Percentiles rank a stretch among this genome's conserved stretches.
Evolutionary conservation across 2,888 invertebrate genomes (phyloP).

Genomic region (Hypsopygia costalis): DNA sequence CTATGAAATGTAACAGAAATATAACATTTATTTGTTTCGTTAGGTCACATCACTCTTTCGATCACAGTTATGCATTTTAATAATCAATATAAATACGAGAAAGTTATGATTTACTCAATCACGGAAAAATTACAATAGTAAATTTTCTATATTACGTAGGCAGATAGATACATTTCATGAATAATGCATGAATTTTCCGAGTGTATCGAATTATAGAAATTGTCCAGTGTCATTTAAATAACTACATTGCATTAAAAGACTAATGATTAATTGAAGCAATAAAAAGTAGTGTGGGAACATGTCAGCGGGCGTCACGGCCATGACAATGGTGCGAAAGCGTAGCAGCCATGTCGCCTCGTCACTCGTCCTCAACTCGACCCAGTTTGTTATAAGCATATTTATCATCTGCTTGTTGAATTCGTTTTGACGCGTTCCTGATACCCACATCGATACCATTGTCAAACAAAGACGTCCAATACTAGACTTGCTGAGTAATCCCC

Average conservation of each 20-base stretch:
- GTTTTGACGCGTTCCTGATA: slow-evolving; percentile 42
- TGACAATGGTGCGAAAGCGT: slow-evolving; percentile 33
- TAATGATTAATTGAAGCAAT: slow-evolving; percentile 27
- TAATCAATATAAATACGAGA: too few species aligned
- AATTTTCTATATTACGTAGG: too few species aligned
- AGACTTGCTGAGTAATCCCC: slow-evolving; percentile 26
- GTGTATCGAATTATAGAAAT: slow-evolving; percentile 14
- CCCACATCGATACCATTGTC: slow-evolving; percentile 57
- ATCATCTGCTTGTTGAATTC: slow-evolving; percentile 24
- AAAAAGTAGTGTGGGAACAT: slow-evolving; percentile 31
- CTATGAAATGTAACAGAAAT: too few species aligned
- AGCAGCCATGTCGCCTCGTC: slow-evolving; percentile 24
- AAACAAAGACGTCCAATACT: slow-evolving; percentile 26
- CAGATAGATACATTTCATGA: slow-evolving; percentile 13
- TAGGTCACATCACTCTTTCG: too few species aligned
- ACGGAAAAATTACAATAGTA: too few species aligned
- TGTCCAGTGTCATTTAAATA: not conserved
- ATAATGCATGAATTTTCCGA: slow-evolving; percentile 24
- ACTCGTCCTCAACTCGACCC: slow-evolving; percentile 35
- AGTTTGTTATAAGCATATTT: slow-evolving; percentile 36
- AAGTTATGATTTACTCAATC: slow-evolving; percentile 9
- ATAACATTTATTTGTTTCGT: too few species aligned
- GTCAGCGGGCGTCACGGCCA: slow-evolving; percentile 14
- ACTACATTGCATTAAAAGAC: slow-evolving; percentile 4
- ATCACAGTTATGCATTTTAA: too few species aligned